Evolutionary conservation across 2,797 vertebrate genomes (phyloP), one percentile per base, ranked within the genome.

Genomic region (Danio jaintianensis): DNA sequence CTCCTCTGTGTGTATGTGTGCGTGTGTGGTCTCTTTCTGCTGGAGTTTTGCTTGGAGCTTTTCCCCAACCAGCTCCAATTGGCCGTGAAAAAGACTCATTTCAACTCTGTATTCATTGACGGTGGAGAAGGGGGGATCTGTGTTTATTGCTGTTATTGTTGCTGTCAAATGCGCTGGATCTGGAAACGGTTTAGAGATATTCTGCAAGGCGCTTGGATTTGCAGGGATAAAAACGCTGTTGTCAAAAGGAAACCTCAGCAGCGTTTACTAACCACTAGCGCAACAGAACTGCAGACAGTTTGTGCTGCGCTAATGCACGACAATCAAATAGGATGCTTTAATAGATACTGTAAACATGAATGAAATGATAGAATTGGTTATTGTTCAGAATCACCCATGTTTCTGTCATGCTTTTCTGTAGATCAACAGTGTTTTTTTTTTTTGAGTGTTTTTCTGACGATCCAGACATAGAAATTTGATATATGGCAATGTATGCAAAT

Each of bases 31-130:
- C 82, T 89, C 87, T 91, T 86, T 83, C 85, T 89, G 91, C n/a
- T 90, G 87, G 81, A 82, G 85, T 29, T 91, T 90, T 90, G 90
- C 90, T 91, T 89, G 89, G 87, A 43, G 80, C 80, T 84, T 79
- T 79, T 72, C 86, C 83, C 81, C 83, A 86, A 84, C 90, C 88
- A 90, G 90, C 89, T 91, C 84, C 92, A 93, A 93, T 93, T 93
- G 93, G 90, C 93, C 91, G 92, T 94, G 90, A 93, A 93, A 94
- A 93, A 90, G 62, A 56, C 74, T 80, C 80, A 78, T 91, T 86
- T 91, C 87, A 89, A 88, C 89, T 89, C 92, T 86, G 79, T 86
- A 86, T 90, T 92, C 91, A 91, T 93, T 92, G 92, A 92, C 90
- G 91, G 90, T 87, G 90, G 88, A 29, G 29, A 29, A n/a, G 88